Base-by-base conservation (phyloP, 2,113 vertebrate species). In the Oreotragus oreotragus region DNA sequence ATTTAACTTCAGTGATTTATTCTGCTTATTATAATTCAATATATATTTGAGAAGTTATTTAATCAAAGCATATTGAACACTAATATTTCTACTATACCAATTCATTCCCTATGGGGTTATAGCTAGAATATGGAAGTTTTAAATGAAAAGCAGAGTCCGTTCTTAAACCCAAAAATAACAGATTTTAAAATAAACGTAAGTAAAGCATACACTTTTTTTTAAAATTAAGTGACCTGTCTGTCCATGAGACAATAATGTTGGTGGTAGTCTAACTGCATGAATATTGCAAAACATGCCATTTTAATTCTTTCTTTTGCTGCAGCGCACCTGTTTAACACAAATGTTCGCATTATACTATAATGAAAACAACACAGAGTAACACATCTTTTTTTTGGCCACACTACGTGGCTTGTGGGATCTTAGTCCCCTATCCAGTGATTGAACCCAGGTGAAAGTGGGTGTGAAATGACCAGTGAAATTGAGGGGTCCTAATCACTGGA, bases 51-150 rank as follows among this genome's bases (percentile, higher is more conserved):
- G 33, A 94, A 84, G 43, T 79, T 79, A 92, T 39, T 88, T 92
- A 94, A 90, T 55, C 30, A 64, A 96, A 88, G 36, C 21, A 47
- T 86, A 85, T 1, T 58, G 13, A 88, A 47, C 64, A 91, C 43
- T 90, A 93, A 45, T 92, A 96, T 90, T 93, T 81, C 39, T 66
- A 64, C 33, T 36, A 60, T 76, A 36, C 39, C 88, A 94, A 85
- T 13, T 7, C 16, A 81, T 62, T 85, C 17, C 19, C 47, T 43
- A 94, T 30, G 28, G 33, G 57, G 36, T 60, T 94, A 55, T 1
- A 58, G 73, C 36, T 76, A 90, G 17, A 85, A 85, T 81, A 62
- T 13, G 47, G 7, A 95, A 73, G 27, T 85, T 85, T 76, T 76
- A 96, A 91, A 86, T 57, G 47, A 81, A 76, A 73, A 94, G 27